These are phyloP conservation scores for Pristionchus exspectatus DNA, from an alignment of 2,888 invertebrate genomes.

Conservation along the genomic window DNA sequence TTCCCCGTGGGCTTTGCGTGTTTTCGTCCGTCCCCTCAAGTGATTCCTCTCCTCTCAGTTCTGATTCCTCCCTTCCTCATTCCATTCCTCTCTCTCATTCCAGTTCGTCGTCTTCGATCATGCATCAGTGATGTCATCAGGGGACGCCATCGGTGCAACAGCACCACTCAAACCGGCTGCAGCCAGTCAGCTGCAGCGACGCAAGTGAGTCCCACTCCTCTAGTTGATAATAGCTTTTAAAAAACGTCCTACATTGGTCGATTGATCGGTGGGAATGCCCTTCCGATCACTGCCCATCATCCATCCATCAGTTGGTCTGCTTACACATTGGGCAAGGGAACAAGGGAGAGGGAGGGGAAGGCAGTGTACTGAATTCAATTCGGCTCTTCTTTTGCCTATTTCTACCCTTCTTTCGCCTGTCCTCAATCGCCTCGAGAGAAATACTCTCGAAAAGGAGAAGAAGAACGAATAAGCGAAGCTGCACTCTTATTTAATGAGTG, in stretches of 20 bases:
- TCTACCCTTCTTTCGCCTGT: neutral
- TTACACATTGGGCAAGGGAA: constrained; percentile 8
- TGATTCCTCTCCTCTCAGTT: neutral
- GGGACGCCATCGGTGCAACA: constrained; percentile 14
- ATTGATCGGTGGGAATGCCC: neutral
- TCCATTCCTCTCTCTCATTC: neutral
- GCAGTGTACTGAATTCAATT: constrained; percentile 8
- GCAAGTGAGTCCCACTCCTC: neutral
- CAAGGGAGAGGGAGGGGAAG: neutral
- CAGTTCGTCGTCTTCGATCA: constrained; percentile 6
- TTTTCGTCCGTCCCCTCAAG: constrained; percentile 8
- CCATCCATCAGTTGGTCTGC: neutral
- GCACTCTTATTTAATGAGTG: neutral
- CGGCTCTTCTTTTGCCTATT: constrained; percentile 9
- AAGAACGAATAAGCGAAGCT: neutral
- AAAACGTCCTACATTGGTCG: neutral
- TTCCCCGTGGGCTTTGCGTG: constrained; percentile 14
- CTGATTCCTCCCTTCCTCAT: neutral
- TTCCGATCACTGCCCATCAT: neutral
- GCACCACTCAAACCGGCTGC: constrained; percentile 1
- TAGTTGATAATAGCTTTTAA: neutral
- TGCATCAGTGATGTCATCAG: constrained; percentile 42
- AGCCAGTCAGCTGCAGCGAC: constrained; percentile 29
- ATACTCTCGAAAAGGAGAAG: neutral
- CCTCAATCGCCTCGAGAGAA: constrained; percentile 6